A percentile compares a stretch with the other conserved stretches of the same genome.
These are phyloP conservation scores for Streptopelia turtur DNA, from an alignment of 2,797 vertebrate genomes.

Conservation along the genomic window DNA sequence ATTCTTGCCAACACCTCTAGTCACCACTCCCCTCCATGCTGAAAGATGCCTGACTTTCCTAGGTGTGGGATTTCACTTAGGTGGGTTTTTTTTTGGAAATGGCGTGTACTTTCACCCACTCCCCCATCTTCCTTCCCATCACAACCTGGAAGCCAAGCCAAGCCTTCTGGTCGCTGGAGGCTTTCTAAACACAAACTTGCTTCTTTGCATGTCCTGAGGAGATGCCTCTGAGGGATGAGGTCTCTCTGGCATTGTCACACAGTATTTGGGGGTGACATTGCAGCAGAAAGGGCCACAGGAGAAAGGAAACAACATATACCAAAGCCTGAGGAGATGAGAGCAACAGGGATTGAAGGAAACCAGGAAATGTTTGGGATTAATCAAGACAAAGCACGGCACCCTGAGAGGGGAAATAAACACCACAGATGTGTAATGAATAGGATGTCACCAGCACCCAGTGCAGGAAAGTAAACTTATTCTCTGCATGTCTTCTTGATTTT, in stretches of 20 bases:
- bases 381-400: background rate
- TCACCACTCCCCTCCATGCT: background rate
- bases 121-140: background rate
- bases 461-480: background rate
- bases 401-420: conserved; percentile 18
- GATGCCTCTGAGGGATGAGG: background rate
- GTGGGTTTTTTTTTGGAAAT: background rate
- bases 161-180: background rate
- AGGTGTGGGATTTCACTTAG: background rate
- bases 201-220: background rate
- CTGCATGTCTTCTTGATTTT: background rate
- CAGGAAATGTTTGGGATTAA: conserved; percentile 21
- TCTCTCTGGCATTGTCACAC: background rate
- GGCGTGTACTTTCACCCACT: background rate
- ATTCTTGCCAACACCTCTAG: background rate
- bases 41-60: background rate
- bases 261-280: background rate
- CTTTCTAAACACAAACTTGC: background rate
- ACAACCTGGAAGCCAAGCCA: background rate
- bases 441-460: background rate
- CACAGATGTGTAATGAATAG: background rate
- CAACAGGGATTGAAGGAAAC: background rate
- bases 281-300: background rate
- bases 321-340: background rate
- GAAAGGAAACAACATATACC: background rate